phyloP scores from a whole-genome alignment of 2,888 invertebrate genomes.

The Dolichopus griseipennis region DNA sequence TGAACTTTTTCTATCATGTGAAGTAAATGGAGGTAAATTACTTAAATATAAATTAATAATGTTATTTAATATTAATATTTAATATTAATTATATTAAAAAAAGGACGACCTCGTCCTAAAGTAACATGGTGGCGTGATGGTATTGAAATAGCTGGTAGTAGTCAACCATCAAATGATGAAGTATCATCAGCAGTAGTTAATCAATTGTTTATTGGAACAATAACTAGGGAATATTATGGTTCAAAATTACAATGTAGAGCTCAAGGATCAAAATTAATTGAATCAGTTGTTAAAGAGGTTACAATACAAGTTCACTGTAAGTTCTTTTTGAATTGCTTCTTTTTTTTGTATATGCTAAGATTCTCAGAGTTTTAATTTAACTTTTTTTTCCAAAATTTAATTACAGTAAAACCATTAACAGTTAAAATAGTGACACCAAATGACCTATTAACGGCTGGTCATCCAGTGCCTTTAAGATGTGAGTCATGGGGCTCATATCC shows the following conservation, averaged over 20 bases:
- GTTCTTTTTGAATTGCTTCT: conserved; percentile 30
- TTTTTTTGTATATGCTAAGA: neutral
- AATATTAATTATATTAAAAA: conserved; percentile 8
- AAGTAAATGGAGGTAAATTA: conserved; percentile 71
- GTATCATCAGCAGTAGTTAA: conserved; percentile 57
- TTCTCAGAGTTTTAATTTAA: neutral
- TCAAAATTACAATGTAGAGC: conserved; percentile 69
- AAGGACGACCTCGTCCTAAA: conserved; percentile 72
- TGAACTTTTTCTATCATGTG: conserved; percentile 72
- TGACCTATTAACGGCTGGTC: conserved; percentile 63
- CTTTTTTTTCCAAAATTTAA: neutral
- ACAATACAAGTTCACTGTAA: conserved; percentile 64
- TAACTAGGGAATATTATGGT: conserved; percentile 64
- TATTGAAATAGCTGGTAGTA: conserved; percentile 61
- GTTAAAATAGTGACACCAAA: conserved; percentile 65
- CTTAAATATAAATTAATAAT: neutral
- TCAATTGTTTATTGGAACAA: conserved; percentile 62
- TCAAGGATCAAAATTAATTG: conserved; percentile 61
- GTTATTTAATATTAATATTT: neutral
- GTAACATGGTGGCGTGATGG: conserved; percentile 78
- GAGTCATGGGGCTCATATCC: conserved; percentile 77
- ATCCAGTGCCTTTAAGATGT: conserved; percentile 64
- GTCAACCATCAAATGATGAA: conserved; percentile 55
- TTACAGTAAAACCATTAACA: conserved; percentile 67
- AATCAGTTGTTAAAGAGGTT: conserved; percentile 61